Evolutionary conservation across 1,140 invertebrate species (phyloP).

Genomic region (Leptopilina boulardi): DNA sequence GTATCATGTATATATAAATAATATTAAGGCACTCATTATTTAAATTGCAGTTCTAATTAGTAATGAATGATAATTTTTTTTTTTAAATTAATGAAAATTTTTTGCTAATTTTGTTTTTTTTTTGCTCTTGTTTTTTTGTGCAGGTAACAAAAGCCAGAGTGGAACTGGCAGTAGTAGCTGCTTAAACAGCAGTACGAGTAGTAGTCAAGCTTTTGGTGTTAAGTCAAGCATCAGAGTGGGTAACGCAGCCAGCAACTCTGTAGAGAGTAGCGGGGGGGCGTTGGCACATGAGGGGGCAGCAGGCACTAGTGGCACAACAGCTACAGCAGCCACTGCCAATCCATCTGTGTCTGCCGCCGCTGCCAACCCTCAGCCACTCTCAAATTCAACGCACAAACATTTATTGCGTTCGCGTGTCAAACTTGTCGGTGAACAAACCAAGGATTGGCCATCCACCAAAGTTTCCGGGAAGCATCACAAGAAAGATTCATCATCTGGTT

Average conservation of each 20-base stretch:
- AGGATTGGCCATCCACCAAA: constrained; percentile 61
- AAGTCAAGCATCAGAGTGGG: constrained; percentile 77
- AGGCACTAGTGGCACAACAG: constrained; percentile 71
- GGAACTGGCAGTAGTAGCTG: constrained; percentile 59
- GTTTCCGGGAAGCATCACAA: constrained; percentile 69
- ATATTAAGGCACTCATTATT: neutral
- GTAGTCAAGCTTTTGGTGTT: constrained; percentile 70
- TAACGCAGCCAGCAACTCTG: constrained; percentile 75
- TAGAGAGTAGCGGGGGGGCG: constrained; percentile 75
- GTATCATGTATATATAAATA: constrained; percentile 6
- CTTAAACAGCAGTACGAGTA: constrained; percentile 66
- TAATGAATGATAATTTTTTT: neutral
- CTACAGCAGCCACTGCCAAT: constrained; percentile 66
- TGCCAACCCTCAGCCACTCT: constrained; percentile 63
- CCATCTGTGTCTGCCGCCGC: constrained; percentile 70
- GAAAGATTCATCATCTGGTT: constrained; percentile 82
- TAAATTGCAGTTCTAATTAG: neutral
- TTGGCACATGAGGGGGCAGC: constrained; percentile 75
- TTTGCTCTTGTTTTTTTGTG: constrained; percentile 33
- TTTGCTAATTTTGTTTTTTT: neutral
- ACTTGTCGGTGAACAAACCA: constrained; percentile 64
- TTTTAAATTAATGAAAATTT: neutral
- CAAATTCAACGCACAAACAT: constrained; percentile 74
- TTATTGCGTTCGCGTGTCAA: constrained; percentile 73
- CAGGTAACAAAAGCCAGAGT: constrained; percentile 69